These are phyloP conservation scores for Sinocyclocheilus maitianheensis DNA, from an alignment of 2,113 vertebrate species.

Conservation along the genomic window DNA sequence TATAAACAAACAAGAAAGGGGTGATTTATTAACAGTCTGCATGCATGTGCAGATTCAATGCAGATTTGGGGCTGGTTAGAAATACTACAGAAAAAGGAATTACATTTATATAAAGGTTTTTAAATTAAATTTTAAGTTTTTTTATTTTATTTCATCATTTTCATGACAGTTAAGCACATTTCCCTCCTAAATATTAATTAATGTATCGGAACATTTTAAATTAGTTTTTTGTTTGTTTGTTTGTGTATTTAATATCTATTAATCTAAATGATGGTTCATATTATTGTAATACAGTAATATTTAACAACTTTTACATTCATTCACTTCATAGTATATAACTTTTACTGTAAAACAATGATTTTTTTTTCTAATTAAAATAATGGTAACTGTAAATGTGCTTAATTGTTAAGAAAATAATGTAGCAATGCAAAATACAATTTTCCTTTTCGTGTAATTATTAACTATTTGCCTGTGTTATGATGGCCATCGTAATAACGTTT, in stretches of 20 bases:
- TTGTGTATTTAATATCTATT: neutral
- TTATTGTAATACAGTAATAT: neutral
- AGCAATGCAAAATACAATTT: neutral
- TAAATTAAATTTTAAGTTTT: too few species aligned
- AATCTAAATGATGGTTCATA: neutral
- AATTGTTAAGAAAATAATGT: neutral
- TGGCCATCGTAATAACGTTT: neutral
- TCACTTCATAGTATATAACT: neutral
- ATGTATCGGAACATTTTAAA: neutral
- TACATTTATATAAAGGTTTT: too few species aligned
- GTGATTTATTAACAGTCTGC: neutral
- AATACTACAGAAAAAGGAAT: neutral
- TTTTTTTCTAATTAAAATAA: neutral
- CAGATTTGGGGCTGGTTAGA: neutral
- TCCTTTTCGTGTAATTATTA: neutral
- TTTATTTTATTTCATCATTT: neutral
- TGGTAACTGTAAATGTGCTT: neutral
- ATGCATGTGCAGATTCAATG: neutral
- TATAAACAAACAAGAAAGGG: neutral
- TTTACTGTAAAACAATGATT: neutral
- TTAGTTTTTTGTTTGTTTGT: neutral
- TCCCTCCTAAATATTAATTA: neutral
- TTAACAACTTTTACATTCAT: neutral
- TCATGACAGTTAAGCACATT: neutral
- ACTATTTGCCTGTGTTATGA: neutral